Conservation (phyloP, 2,888 invertebrate species). For the Agriopis aurantiaria region DNA sequence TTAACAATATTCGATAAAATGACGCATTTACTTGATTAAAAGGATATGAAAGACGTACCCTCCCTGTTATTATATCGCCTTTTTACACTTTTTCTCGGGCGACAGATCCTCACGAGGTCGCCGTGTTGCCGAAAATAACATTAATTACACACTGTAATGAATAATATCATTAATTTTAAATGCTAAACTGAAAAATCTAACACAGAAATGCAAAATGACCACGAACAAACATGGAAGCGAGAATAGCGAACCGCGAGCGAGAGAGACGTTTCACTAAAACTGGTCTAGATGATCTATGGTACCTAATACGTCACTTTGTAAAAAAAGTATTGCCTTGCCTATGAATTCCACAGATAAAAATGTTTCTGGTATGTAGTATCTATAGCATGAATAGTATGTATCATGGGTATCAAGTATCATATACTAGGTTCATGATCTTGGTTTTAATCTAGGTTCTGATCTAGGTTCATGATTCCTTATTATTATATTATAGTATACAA, state of each 20-base stretch:
- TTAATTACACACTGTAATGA: conserved; percentile 80
- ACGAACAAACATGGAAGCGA: conserved; percentile 85
- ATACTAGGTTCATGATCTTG: no score
- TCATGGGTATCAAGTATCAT: no score
- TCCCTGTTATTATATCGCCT: conserved; percentile 83
- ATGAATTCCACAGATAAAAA: conserved; percentile 39
- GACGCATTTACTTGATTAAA: conserved; percentile 85
- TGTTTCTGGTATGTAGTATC: no score
- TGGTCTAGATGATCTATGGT: conserved; percentile 60
- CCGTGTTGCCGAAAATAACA: conserved; percentile 81
- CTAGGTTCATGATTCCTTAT: no score
- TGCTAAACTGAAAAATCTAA: conserved; percentile 81
- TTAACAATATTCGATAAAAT: conserved; percentile 81
- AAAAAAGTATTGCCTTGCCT: conserved; percentile 45
- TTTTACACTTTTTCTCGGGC: conserved; percentile 78
- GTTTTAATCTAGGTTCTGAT: no score
- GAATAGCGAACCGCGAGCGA: conserved; percentile 39
- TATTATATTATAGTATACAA: no score
- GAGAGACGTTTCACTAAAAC: conserved; percentile 73
- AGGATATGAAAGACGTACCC: conserved; percentile 85
- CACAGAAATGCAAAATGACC: conserved; percentile 83
- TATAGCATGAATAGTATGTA: no score
- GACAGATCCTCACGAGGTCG: conserved; percentile 82
- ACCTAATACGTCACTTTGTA: conserved; percentile 62
- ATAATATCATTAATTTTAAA: conserved; percentile 78